A percentile compares a stretch with the other conserved stretches of the same genome.
These are phyloP conservation scores for Rhombomys opimus DNA, from an alignment of 2,113 vertebrate species.

Conservation along the genomic window DNA sequence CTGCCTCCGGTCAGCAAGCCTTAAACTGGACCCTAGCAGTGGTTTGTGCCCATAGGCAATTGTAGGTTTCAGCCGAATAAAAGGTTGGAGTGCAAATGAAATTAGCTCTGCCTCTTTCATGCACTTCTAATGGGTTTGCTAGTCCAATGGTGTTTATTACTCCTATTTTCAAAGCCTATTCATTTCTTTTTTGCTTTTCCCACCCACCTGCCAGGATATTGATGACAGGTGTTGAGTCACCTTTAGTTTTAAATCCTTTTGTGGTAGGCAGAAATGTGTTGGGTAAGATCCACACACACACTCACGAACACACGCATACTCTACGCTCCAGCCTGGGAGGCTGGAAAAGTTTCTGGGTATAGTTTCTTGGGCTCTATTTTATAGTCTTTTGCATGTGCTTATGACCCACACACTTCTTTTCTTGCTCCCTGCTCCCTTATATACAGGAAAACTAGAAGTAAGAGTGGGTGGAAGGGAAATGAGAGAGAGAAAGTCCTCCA, in stretches of 20 bases:
- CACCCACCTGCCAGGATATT: slow-evolving; percentile 73
- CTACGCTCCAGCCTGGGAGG: not conserved
- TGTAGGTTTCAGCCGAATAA: slow-evolving; percentile 66
- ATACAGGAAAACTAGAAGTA: slow-evolving; percentile 45
- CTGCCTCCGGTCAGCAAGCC: slow-evolving; percentile 67
- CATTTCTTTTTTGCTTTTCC: slow-evolving; percentile 74
- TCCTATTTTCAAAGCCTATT: slow-evolving; percentile 74
- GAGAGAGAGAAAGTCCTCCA: slow-evolving; percentile 27
- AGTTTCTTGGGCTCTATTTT: slow-evolving; percentile 62
- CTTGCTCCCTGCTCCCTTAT: not conserved
- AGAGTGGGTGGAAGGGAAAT: slow-evolving; percentile 24
- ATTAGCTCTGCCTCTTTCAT: slow-evolving; percentile 43
- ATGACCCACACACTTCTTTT: not conserved
- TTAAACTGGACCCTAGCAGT: slow-evolving; percentile 50
- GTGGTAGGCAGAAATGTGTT: slow-evolving; percentile 68
- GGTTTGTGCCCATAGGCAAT: slow-evolving; percentile 64
- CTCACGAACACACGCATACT: not conserved
- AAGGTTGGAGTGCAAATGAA: slow-evolving; percentile 49
- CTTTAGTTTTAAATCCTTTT: slow-evolving; percentile 73
- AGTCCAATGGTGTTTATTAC: slow-evolving; percentile 71
- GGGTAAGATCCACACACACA: slow-evolving; percentile 43
- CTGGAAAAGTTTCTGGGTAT: slow-evolving; percentile 57
- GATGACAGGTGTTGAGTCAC: slow-evolving; percentile 81
- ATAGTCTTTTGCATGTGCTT: slow-evolving; percentile 56
- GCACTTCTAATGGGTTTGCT: slow-evolving; percentile 64